Evolutionary conservation across 2,113 vertebrate genomes (phyloP).

Genomic region (Dasyurus viverrinus): DNA sequence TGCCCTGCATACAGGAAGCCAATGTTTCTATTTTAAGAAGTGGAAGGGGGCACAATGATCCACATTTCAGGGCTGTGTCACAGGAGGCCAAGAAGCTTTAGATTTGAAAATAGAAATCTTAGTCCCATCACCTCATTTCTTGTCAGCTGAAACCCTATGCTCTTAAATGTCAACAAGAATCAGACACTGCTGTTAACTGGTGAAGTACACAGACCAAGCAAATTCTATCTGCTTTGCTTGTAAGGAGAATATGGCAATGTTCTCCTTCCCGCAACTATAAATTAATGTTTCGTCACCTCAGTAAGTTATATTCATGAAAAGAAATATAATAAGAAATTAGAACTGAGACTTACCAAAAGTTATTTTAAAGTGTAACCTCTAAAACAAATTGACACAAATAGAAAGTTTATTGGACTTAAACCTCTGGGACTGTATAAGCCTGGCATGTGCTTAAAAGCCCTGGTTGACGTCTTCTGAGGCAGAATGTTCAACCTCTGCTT

Average conservation of each 20-base stretch:
- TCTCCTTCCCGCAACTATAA: neutral
- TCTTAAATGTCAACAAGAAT: constrained; percentile 50
- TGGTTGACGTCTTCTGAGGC: neutral
- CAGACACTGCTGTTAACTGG: neutral
- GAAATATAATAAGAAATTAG: neutral
- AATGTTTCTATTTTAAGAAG: constrained; percentile 75
- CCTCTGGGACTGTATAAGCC: neutral
- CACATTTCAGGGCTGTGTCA: constrained; percentile 50
- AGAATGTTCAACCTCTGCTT: neutral
- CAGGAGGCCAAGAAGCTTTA: constrained; percentile 51
- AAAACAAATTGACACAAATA: neutral
- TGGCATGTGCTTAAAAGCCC: neutral
- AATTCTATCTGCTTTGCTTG: neutral
- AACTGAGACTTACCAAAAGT: neutral
- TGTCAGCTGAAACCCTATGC: neutral
- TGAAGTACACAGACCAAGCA: neutral
- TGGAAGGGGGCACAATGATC: constrained; percentile 48
- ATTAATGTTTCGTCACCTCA: neutral
- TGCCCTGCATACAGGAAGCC: constrained; percentile 67
- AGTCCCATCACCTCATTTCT: constrained; percentile 30
- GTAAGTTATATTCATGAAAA: constrained; percentile 6
- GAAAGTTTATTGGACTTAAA: neutral
- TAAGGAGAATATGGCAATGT: neutral
- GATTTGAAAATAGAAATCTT: constrained; percentile 60
- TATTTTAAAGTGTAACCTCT: constrained; percentile 1